Evolutionary conservation across 2,888 invertebrate species (phyloP), one percentile per base, ranked within the genome.

Genomic region (Crocallis elinguaria): DNA sequence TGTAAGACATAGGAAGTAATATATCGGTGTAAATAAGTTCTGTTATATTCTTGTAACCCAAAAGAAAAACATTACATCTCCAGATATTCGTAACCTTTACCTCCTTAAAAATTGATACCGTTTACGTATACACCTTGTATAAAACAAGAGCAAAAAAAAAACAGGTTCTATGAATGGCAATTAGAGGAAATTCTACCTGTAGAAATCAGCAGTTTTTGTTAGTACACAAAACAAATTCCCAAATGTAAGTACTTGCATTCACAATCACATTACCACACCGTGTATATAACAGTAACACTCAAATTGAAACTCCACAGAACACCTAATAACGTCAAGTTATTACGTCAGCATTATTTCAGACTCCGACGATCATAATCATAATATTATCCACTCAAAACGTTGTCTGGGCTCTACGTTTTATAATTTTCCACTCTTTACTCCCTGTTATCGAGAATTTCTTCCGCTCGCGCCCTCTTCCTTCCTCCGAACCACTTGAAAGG

Each of bases 371-470:
- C 74, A 73, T 76, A 74, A 76, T 73, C 69, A 66, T 69, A 74
- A 74, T 73, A 77, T 75, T 77, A 77, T 74, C 75, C 74, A 77
- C 76, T 80, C 71, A 71, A 73, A 67, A 64, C 66, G 73, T 70
- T 75, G 77, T 81, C 75, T 77, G 69, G 67, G 77, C 70, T 79
- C 73, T 77, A 77, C 80, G 79, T 82, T 86, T 87, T 79, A 83
- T 82, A 86, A 86, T 86, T 84, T 82, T 82, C 81, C 78, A 82
- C 84, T 82, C 82, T 80, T 82, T 77, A 78, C 79, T 77, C 81
- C 77, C 74, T 80, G 84, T 84, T 86, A 88, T 86, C 86, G 84
- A 77, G 74, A 75, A 86, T 87, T 87, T 84, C 86, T 86, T 87
- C 84, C 86, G 81, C 77, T 82, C 75, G 74, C 79, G 71, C 84